Evolutionary conservation across 2,113 vertebrate genomes (phyloP).

Genomic region (Amphilophus citrinellus): DNA sequence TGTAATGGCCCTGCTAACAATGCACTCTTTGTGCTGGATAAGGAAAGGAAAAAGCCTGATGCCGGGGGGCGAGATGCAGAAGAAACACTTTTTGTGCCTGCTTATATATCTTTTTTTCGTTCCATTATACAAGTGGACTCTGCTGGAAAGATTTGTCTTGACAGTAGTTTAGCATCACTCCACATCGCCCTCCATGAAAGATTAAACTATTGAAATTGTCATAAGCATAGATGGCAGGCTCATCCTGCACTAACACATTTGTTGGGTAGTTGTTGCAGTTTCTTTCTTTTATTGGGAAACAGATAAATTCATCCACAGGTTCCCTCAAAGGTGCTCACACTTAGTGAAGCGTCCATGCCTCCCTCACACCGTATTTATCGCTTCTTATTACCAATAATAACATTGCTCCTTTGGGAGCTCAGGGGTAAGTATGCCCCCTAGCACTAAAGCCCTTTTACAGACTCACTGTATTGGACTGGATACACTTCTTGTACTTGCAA

Average conservation of each 20-base stretch:
- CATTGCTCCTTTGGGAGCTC: constrained; percentile 81
- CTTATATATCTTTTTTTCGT: constrained; percentile 77
- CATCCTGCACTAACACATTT: constrained; percentile 56
- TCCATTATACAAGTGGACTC: constrained; percentile 87
- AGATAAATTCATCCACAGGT: constrained; percentile 27
- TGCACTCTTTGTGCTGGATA: constrained; percentile 95
- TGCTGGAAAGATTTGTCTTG: constrained; percentile 91
- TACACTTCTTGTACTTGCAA: constrained; percentile 40
- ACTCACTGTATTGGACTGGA: constrained; percentile 62
- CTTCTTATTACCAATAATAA: constrained; percentile 85
- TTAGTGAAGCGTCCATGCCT: constrained; percentile 57
- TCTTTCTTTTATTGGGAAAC: neutral
- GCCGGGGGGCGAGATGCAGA: constrained; percentile 83
- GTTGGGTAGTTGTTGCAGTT: constrained; percentile 17
- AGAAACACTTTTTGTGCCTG: constrained; percentile 87
- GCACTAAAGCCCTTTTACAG: constrained; percentile 75
- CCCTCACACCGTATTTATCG: constrained; percentile 79
- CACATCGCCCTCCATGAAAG: constrained; percentile 77
- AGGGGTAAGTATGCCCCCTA: constrained; percentile 82
- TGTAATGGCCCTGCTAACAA: constrained; percentile 95
- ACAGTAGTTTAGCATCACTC: constrained; percentile 84
- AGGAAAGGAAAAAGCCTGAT: constrained; percentile 89
- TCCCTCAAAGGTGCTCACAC: constrained; percentile 48
- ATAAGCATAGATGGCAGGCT: constrained; percentile 79
- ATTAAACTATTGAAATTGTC: constrained; percentile 85